A percentile compares a stretch with the other conserved stretches of the same genome.
Evolutionary conservation across 1,140 invertebrate genomes (phyloP).

Genomic region (Calosoma granatense): DNA sequence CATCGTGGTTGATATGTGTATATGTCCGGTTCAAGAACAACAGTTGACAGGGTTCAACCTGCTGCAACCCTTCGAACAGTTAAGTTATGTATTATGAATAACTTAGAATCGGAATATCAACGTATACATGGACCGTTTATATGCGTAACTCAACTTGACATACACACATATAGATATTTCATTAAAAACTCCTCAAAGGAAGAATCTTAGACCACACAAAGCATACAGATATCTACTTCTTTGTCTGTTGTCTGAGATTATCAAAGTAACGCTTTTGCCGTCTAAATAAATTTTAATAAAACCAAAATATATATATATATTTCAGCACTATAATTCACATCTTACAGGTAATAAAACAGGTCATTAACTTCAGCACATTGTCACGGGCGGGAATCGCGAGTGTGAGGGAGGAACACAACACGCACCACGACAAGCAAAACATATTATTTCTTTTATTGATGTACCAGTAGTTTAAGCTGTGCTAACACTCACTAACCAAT

Average conservation of each 20-base stretch:
- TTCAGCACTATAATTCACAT: not conserved
- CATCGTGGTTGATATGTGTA: not conserved
- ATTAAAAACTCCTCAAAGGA: not conserved
- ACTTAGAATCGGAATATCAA: not conserved
- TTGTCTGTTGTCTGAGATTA: not conserved
- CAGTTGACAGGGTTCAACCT: too few species aligned
- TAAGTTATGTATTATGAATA: not conserved
- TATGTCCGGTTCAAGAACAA: not conserved
- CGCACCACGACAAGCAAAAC: too few species aligned
- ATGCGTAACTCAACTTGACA: too few species aligned
- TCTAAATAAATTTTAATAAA: slow-evolving; percentile 7
- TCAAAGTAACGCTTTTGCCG: not conserved
- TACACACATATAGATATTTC: not conserved
- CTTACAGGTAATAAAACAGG: too few species aligned
- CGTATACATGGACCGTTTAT: not conserved
- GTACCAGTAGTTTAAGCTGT: too few species aligned
- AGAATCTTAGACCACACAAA: not conserved
- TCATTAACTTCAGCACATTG: too few species aligned
- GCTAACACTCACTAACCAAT: too few species aligned
- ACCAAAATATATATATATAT: not conserved
- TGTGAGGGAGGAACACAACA: too few species aligned
- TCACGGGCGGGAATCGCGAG: too few species aligned
- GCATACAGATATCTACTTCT: not conserved
- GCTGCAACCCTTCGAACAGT: not conserved
- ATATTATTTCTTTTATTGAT: too few species aligned